Conservation (phyloP, 2,888 invertebrate genomes). For the Furcula furcula region DNA sequence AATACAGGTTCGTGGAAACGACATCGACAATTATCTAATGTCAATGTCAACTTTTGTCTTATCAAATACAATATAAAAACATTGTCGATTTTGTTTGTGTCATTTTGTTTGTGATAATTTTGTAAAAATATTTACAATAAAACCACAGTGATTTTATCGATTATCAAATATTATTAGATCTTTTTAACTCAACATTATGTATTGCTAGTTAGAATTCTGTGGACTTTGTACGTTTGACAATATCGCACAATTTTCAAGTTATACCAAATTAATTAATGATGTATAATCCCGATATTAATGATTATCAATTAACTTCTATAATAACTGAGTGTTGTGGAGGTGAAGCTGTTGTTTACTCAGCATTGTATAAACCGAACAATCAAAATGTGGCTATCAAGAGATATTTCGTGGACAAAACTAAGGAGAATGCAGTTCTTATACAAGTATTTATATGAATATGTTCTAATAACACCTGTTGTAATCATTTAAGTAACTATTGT, state of each 20-base stretch:
- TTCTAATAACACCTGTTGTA: too few relatives aligned
- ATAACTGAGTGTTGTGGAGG: slow-evolving; percentile 87
- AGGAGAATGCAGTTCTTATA: slow-evolving; percentile 82
- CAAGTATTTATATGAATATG: slow-evolving; percentile 60
- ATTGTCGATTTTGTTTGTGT: slow-evolving; percentile 18
- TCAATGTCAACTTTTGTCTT: not conserved
- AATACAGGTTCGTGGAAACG: too few relatives aligned
- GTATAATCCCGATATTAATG: slow-evolving; percentile 82
- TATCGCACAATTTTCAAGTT: too few relatives aligned
- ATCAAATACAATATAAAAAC: slow-evolving; percentile 23
- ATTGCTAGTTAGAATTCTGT: slow-evolving; percentile 9
- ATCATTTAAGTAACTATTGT: too few relatives aligned
- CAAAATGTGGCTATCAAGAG: slow-evolving; percentile 88
- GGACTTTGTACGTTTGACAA: slow-evolving; percentile 12
- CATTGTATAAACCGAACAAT: slow-evolving; percentile 84
- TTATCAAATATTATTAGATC: slow-evolving; percentile 13
- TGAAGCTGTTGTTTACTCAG: slow-evolving; percentile 86
- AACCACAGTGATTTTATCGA: slow-evolving; percentile 9
- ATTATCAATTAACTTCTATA: slow-evolving; percentile 86
- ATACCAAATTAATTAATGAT: too few relatives aligned
- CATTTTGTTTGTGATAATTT: slow-evolving; percentile 1
- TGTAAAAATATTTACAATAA: slow-evolving; percentile 20
- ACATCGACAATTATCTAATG: too few relatives aligned
- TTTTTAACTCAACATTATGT: slow-evolving; percentile 16
- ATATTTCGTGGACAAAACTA: slow-evolving; percentile 87